Base-by-base conservation (phyloP, 1,140 invertebrate genomes). In the Drosophila kepulauana region DNA sequence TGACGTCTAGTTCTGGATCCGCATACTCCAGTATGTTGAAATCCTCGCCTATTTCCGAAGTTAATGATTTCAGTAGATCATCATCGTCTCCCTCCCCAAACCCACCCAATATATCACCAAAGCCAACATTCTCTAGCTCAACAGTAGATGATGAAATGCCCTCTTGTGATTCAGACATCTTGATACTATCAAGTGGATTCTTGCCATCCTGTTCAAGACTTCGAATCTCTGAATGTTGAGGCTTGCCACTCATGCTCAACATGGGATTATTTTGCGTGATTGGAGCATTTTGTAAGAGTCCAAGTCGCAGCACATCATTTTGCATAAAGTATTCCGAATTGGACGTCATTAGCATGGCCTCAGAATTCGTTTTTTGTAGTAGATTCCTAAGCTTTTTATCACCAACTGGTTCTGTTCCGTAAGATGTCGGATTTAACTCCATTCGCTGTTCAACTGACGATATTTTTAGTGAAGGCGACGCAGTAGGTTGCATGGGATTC, bases 11-110 rank as follows among this genome's bases (percentile, higher is more conserved):
- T 93, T 99, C 98, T 1, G 98, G 97, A 94, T 99, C 98, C 0
- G 97, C 98, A 93, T 98, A 99, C 93, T 98, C 97, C 43, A 99
- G 92, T 82, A 99, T 98, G 92, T 99, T 99, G 93, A 99, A 99
- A 93, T 98, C 98, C 88, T 97, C 96, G 11, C 97, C 97, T 94
- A 98, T 97, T 94, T 97, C 96, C 35, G 96, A 97, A 94, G 94
- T 93, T 76, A 94, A 87, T 48, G 94, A 95, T 77, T 94, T 95
- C 93, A 97, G 94, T 11, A 98, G 93, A 69, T 98, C 94, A 89
- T 98, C 97, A 91, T 98, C 97, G 90, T 98, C 97, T 75, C 97
- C 97, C 30, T 97, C 96, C 3, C 95, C 96, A 30, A 97, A 93
- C 59, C 97, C 97, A 41, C 95, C 96, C 63, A 97, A 93, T 91